Evolutionary conservation across 2,888 invertebrate genomes (phyloP), one percentile per base, ranked within the genome.

Genomic region (Thera obeliscata): DNA sequence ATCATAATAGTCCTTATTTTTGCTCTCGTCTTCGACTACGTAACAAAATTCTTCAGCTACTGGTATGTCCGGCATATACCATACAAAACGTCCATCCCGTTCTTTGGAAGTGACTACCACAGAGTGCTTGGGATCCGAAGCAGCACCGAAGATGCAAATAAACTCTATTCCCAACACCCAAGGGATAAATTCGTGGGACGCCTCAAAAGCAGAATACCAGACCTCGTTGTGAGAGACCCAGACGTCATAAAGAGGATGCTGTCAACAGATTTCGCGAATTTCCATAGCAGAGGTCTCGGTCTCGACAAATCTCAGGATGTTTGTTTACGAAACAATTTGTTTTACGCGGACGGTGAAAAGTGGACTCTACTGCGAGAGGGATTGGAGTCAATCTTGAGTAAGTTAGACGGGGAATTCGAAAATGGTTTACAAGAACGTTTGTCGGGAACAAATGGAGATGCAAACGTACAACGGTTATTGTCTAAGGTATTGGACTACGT

Each of bases 281-380:
- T 93, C 88, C 88, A 90, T 85, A 87, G 88, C 82, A 86, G 93
- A 84, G 93, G 93, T 79, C 87, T 90, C 77, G 87, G 85, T 82
- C 87, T 93, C 87, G 91, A 91, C 89, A 92, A 90, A 88, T 91
- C 93, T 84, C 86, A 82, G 87, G 93, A 93, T 91, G 88, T 91
- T 90, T 93, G 92, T 89, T 86, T 93, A 88, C 88, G 89, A 88
- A 90, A 93, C 91, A 93, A 93, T 90, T 88, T 92, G 85, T 93
- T 92, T 85, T 92, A 92, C 77, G 86, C 90, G 22, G 91, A 93
- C 76, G 91, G 89, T 49, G 92, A 92, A 86, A 93, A 92, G 70
- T 92, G 93, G 91, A 90, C 90, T 75, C 76, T 91, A 79, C 73
- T 92, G 73, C 85, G 90, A 1, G 81, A 83, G 36, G 85, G 86